Evolutionary conservation across 2,888 invertebrate species (phyloP).

Genomic region (Dynastes tityus): DNA sequence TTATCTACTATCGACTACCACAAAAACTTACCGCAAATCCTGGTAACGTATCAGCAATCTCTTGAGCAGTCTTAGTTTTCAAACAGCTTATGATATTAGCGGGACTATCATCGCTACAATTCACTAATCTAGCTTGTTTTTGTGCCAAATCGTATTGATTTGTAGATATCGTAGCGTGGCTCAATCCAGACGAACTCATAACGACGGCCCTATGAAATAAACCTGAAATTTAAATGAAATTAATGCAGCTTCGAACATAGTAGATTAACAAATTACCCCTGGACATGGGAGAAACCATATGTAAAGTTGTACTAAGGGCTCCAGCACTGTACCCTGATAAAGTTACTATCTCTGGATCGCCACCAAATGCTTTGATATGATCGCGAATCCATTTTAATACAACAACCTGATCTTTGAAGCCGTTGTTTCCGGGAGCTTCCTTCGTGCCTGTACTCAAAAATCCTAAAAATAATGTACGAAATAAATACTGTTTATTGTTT

Average conservation of each 20-base stretch:
- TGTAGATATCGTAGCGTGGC: conserved; percentile 72
- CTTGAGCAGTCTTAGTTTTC: conserved; percentile 71
- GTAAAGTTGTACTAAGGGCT: conserved; percentile 68
- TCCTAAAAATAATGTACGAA: conserved; percentile 57
- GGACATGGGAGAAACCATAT: conserved; percentile 79
- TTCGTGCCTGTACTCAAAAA: conserved; percentile 77
- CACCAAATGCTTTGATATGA: conserved; percentile 80
- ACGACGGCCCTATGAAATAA: conserved; percentile 76
- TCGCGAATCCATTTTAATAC: conserved; percentile 78
- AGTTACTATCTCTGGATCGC: conserved; percentile 78
- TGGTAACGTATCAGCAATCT: conserved; percentile 71
- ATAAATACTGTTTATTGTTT: no score
- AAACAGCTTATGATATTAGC: conserved; percentile 76
- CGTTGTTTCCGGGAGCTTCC: conserved; percentile 80
- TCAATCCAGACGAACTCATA: conserved; percentile 77
- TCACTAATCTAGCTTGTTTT: conserved; percentile 76
- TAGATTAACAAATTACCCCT: conserved; percentile 66
- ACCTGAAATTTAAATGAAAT: neutral
- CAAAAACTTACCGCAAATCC: conserved; percentile 69
- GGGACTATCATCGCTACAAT: conserved; percentile 74
- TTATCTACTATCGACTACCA: no score
- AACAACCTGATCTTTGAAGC: conserved; percentile 80
- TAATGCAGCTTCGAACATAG: neutral
- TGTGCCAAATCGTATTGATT: conserved; percentile 75
- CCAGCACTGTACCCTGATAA: conserved; percentile 76